Base-by-base conservation (phyloP, 1,140 invertebrate genomes). In the Idris sp. region DNA sequence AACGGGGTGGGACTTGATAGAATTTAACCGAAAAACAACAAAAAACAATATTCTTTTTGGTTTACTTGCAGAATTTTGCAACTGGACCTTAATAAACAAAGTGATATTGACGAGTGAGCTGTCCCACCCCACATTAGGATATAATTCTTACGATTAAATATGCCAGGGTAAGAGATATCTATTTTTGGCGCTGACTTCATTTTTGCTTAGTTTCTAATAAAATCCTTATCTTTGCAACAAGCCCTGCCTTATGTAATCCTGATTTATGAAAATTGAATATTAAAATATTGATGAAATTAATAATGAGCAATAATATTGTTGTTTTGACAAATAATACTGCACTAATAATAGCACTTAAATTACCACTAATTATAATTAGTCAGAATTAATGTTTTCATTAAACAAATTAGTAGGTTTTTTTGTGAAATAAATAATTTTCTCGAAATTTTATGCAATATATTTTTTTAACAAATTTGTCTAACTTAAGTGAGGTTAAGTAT, bases 111-210 rank as follows among this genome's bases (percentile, higher is more conserved):
- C 46, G 58, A 48, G 71, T 11, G 67, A 73, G 59, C 62, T 68
- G 62, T 75, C 72, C 67, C 67, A 75, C 76, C 73, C 68, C 76
- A 75, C 61, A 75, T 75, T 78, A 68, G 72, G 76, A 74, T 54
- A n/a, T 73, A 59, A 64, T 75, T 72, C 61, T 78, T 61, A 44
- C 62, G 30, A 46, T 75, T 72, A 75, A 75, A 64, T 69, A 78
- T 78, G 76, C 76, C 76, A 75, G 76, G 76, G 76, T 78, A 78
- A 75, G 75, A 69, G 64, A 59, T 54, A 54, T 64, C 72, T 78
- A 75, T 78, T 78, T 78, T 75, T 68, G 67, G 62, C 38, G 46
- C 58, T 75, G 72, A 78, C 43, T 72, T 75, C 72, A 78, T 65
- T 4, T 22, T 40, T 56, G 72, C 67, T 64, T 75, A 26, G 44